phyloP scores from a whole-genome alignment of 1,140 invertebrate genomes.

The Eriosoma lanigerum region DNA sequence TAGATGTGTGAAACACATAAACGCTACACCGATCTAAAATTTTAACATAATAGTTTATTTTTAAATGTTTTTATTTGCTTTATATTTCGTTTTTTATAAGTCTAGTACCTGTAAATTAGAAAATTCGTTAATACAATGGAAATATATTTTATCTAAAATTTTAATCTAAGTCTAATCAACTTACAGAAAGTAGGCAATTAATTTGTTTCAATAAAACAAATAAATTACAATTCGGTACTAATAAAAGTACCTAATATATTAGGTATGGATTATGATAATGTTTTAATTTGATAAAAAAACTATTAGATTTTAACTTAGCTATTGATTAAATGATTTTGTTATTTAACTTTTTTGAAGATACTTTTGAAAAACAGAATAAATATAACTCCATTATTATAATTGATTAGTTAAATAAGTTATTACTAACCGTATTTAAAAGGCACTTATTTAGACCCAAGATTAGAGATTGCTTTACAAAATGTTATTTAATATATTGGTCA shows the following conservation, averaged over 20 bases:
- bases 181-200: background rate
- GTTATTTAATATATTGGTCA: constrained; percentile 26
- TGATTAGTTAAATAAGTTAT: constrained; percentile 16
- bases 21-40: background rate
- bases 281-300: background rate
- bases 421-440: constrained; percentile 39
- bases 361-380: background rate
- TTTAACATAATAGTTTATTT: constrained; percentile 1
- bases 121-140: constrained; percentile 34
- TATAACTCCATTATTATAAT: constrained; percentile 5
- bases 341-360: constrained; percentile 5
- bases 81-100: background rate
- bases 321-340: background rate
- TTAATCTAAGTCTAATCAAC: background rate
- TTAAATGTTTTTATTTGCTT: background rate
- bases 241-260: background rate
- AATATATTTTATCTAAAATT: background rate
- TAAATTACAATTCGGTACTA: background rate
- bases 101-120: constrained; percentile 48
- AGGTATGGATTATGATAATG: background rate
- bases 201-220: background rate
- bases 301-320: background rate
- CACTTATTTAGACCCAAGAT: constrained; percentile 51
- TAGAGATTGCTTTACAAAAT: constrained; percentile 50
- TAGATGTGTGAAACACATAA: background rate